Base-by-base conservation (phyloP, 2,113 vertebrate species). In the Amphilophus citrinellus region DNA sequence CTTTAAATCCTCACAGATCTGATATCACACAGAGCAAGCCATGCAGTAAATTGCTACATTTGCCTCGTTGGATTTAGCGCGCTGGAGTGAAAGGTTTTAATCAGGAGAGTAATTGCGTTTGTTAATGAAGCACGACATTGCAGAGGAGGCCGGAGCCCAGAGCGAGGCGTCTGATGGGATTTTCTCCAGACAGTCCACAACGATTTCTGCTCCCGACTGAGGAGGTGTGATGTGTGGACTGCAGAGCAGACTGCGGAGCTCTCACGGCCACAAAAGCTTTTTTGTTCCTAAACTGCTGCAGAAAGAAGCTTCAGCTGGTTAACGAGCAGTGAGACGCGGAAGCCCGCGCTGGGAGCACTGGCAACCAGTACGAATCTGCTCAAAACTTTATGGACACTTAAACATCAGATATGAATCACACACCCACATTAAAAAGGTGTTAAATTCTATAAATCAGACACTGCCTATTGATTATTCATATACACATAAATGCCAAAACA, bases 21-120 rank as follows among this genome's bases (percentile, higher is more conserved):
- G 87, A 84, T 83, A 82, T 42, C 83, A 86, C 91, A 42, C 89
- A 60, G 79, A 84, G 61, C 81, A 76, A 79, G 13, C 78, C 91
- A 91, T 76, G 88, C 91, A 88, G 91, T 84, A 91, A 88, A 92
- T 91, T 87, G 79, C 88, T 88, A 88, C 89, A 88, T 87, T 91
- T 84, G 79, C 82, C 61, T 82, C n/a, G 66, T 84, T 86, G 82
- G 89, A 75, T 84, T 87, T 57, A 60, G 83, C 75, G 76, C 79
- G 10, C 37, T 63, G 59, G 13, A 86, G 85, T 83, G 79, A 88
- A 85, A 84, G 85, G 71, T 89, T 91, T 92, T 91, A 92, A 89
- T 92, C 82, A 87, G 80, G 59, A 83, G 87, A 85, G 87, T 87
- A 89, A 92, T 90, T 90, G 84, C 75, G 66, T 86, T 88, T 60